phyloP scores from a whole-genome alignment of 2,888 invertebrate species.

The Monoplex corrugatus region DNA sequence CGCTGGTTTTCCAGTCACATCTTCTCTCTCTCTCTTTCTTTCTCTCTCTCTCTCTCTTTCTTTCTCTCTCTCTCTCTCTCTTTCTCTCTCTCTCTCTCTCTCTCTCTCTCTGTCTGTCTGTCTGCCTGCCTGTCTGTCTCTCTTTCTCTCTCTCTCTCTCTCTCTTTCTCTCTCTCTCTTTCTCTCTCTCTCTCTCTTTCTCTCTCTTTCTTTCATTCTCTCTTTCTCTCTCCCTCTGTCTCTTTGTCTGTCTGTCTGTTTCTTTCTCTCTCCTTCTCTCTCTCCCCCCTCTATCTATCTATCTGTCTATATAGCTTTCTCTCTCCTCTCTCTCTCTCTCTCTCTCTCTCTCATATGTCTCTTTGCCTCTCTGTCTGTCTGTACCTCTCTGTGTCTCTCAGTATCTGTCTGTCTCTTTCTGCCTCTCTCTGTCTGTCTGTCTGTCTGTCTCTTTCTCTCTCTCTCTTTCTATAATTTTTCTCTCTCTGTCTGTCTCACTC shows the following conservation, averaged over 20 bases:
- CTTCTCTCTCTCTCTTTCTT: not conserved
- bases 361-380: not conserved
- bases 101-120: not conserved
- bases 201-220: not conserved
- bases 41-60: not conserved
- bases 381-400: not conserved
- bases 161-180: not conserved
- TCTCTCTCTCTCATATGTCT: too few relatives aligned
- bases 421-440: not conserved
- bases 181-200: conserved; percentile 13
- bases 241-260: not conserved
- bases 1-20: too few relatives aligned
- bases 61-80: not conserved
- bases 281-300: too few relatives aligned
- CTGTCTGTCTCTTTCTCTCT: not conserved
- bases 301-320: not conserved
- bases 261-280: too few relatives aligned
- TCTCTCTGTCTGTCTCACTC: not conserved
- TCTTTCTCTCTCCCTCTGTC: not conserved
- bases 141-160: too few relatives aligned
- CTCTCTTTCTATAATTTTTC: too few relatives aligned
- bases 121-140: too few relatives aligned
- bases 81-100: not conserved
- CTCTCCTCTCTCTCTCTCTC: too few relatives aligned
- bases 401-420: too few relatives aligned